Conservation (phyloP, 2,888 invertebrate species). For the Drosophila histrio region DNA sequence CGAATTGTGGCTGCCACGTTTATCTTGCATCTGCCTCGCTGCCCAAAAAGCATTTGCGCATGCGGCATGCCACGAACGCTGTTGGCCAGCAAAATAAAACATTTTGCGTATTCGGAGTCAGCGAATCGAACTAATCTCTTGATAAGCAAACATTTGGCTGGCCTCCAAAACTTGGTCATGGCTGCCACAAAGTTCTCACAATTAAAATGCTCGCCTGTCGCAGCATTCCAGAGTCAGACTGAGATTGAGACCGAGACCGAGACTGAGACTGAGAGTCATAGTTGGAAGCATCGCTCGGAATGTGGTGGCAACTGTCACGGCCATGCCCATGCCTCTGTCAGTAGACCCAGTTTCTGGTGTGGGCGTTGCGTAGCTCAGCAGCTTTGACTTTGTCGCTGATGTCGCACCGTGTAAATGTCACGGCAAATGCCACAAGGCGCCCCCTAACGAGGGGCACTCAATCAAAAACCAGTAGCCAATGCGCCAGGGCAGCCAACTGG, state of each 20-base stretch:
- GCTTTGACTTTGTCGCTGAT: slow-evolving; percentile 63
- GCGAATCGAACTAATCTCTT: slow-evolving; percentile 64
- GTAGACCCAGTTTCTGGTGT: slow-evolving; percentile 42
- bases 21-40: slow-evolving; percentile 59
- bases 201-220: slow-evolving; percentile 60
- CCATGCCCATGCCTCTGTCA: slow-evolving; percentile 38
- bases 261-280: not conserved
- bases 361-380: slow-evolving; percentile 75
- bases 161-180: slow-evolving; percentile 68
- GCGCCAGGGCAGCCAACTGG: slow-evolving; percentile 59
- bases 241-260: not conserved
- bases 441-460: slow-evolving; percentile 42
- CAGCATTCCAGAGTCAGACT: slow-evolving; percentile 19
- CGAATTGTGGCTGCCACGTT: slow-evolving; percentile 39
- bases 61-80: slow-evolving; percentile 41
- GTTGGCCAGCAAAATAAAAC: slow-evolving; percentile 21
- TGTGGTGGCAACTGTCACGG: slow-evolving; percentile 52
- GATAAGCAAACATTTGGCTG: slow-evolving; percentile 63
- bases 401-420: slow-evolving; percentile 75
- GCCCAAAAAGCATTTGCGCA: slow-evolving; percentile 40
- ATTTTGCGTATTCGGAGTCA: slow-evolving; percentile 51
- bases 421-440: slow-evolving; percentile 62
- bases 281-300: slow-evolving; percentile 48
- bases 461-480: slow-evolving; percentile 68
- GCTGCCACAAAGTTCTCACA: slow-evolving; percentile 71